Percentiles rank a stretch among this genome's conserved stretches.
phyloP scores from a whole-genome alignment of 2,888 invertebrate genomes.

The Digitonthophagus gazella region DNA sequence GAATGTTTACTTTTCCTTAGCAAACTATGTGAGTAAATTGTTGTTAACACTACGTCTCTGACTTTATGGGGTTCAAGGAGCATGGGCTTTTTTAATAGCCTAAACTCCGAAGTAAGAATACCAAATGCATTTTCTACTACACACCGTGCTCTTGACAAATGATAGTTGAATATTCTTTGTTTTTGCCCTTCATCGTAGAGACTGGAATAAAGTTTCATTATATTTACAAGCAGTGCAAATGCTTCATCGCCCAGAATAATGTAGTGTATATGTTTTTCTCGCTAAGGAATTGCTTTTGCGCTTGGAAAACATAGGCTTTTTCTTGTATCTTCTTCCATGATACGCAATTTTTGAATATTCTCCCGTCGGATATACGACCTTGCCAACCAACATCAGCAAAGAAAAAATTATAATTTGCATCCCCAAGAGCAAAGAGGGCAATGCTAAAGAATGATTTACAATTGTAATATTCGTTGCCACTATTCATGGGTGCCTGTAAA shows the following conservation, averaged over 20 bases:
- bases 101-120: slow-evolving; percentile 26
- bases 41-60: slow-evolving; percentile 28
- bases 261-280: not conserved
- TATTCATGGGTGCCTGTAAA: slow-evolving; percentile 35
- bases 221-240: slow-evolving; percentile 2
- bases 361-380: slow-evolving; percentile 19
- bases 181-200: slow-evolving; percentile 1
- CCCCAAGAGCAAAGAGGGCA: slow-evolving; percentile 20
- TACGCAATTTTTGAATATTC: not conserved
- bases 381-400: slow-evolving; percentile 29
- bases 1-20: slow-evolving; percentile 27
- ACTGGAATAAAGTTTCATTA: not conserved
- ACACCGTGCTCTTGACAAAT: slow-evolving; percentile 28
- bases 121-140: slow-evolving; percentile 34
- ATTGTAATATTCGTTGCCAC: slow-evolving; percentile 38
- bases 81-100: slow-evolving; percentile 33
- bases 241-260: not conserved
- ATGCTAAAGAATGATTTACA: slow-evolving; percentile 35
- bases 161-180: slow-evolving; percentile 30
- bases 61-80: slow-evolving; percentile 33
- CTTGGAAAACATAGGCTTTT: not conserved
- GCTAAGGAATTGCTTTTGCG: no score
- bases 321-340: not conserved
- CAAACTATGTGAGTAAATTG: slow-evolving; percentile 32
- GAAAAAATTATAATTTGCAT: slow-evolving; percentile 24